phyloP scores from a whole-genome alignment of 2,113 vertebrate genomes.

The Anguilla rostrata region DNA sequence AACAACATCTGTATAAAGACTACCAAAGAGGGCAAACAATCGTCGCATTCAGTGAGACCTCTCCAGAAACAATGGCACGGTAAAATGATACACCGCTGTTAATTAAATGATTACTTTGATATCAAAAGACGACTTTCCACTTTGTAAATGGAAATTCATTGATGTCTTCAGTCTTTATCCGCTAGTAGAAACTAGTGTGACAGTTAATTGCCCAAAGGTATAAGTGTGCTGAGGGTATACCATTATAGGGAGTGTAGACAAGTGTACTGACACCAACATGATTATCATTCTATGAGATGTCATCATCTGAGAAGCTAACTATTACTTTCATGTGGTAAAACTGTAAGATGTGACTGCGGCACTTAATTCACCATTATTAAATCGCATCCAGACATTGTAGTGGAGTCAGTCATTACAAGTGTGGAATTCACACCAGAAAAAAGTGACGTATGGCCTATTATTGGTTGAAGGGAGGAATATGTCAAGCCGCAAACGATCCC shows the following conservation, averaged over 20 bases:
- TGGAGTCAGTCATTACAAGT: background rate
- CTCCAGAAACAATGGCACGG: background rate
- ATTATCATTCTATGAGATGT: background rate
- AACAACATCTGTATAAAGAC: background rate
- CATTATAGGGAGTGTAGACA: background rate
- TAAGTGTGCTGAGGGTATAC: background rate
- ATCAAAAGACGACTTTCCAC: background rate
- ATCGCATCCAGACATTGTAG: background rate
- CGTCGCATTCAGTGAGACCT: background rate
- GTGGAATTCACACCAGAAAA: background rate
- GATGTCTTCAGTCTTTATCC: background rate
- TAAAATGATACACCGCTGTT: background rate
- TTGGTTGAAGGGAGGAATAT: background rate
- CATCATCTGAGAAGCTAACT: background rate
- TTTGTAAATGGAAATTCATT: background rate
- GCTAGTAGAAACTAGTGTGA: background rate
- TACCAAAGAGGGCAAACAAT: background rate
- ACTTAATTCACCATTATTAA: background rate
- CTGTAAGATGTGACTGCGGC: background rate
- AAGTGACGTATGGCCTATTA: background rate
- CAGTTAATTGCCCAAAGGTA: background rate
- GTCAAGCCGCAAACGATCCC: background rate
- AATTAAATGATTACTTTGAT: background rate
- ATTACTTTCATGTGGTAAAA: background rate
- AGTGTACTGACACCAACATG: background rate